A percentile compares a stretch with the other conserved stretches of the same genome.
Conservation (phyloP, 2,888 invertebrate genomes). For the Gymnosoma rotundatum region DNA sequence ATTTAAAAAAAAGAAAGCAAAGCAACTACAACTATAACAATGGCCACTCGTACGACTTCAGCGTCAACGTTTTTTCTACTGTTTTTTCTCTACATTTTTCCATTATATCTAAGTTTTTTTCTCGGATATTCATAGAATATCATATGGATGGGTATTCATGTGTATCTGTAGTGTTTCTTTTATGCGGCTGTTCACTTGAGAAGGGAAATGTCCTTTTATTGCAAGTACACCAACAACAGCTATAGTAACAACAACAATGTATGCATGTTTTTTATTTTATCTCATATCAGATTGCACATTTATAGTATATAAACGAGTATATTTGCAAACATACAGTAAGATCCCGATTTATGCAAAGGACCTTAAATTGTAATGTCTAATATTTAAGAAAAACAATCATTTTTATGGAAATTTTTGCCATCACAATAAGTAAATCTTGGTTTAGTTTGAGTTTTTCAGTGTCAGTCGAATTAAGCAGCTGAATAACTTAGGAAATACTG, state of each 20-base stretch:
- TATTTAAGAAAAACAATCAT: too few species aligned
- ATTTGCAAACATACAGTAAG: neutral
- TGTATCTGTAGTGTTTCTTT: slow-evolving; percentile 12
- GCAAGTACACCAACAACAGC: slow-evolving; percentile 21
- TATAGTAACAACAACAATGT: slow-evolving; percentile 3
- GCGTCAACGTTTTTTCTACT: slow-evolving; percentile 29
- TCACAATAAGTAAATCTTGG: too few species aligned
- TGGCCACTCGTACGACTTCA: slow-evolving; percentile 38
- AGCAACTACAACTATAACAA: slow-evolving; percentile 45
- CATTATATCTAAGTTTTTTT: slow-evolving; percentile 17
- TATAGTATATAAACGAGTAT: neutral
- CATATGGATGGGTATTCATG: slow-evolving; percentile 48
- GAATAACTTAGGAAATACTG: neutral
- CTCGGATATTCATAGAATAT: slow-evolving; percentile 56
- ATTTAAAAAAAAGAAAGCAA: slow-evolving; percentile 35
- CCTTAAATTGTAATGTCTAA: neutral
- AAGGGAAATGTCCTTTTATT: slow-evolving; percentile 64
- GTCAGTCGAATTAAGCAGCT: too few species aligned
- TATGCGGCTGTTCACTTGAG: slow-evolving; percentile 58
- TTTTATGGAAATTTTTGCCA: too few species aligned
- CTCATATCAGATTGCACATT: slow-evolving; percentile 43
- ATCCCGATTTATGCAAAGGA: neutral
- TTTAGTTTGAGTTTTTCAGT: too few species aligned
- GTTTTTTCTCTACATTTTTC: slow-evolving; percentile 21
- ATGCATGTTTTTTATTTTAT: slow-evolving; percentile 32